A percentile compares a stretch with the other conserved stretches of the same genome.
phyloP scores from a whole-genome alignment of 2,888 invertebrate genomes.

The Leptinotarsa rubiginosa region DNA sequence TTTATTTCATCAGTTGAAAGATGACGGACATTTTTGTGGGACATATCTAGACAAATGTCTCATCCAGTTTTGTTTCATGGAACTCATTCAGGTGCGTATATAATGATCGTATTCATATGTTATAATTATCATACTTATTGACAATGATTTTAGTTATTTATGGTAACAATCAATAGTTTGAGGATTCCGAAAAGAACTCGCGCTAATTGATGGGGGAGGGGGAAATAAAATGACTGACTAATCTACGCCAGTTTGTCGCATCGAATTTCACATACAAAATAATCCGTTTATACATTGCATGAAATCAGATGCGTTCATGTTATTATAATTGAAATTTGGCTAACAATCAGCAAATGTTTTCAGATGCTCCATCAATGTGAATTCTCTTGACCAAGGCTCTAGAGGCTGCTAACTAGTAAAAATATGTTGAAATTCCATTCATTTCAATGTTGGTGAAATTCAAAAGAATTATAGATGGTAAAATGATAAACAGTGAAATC shows the following conservation, averaged over 20 bases:
- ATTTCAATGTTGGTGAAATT: no score
- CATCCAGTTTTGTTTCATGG: conserved; percentile 30
- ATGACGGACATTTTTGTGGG: conserved; percentile 22
- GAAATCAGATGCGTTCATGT: neutral
- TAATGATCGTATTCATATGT: neutral
- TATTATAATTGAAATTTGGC: neutral
- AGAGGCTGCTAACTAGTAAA: no score
- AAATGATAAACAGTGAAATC: no score
- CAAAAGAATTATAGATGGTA: no score
- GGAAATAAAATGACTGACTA: neutral
- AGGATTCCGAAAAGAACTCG: neutral
- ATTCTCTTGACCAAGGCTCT: no score
- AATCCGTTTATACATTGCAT: neutral
- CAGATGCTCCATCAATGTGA: neutral
- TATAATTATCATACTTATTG: neutral
- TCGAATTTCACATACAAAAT: conserved; percentile 1
- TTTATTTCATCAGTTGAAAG: conserved; percentile 37
- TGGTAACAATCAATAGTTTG: neutral
- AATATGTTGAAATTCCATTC: no score
- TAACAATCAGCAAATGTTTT: neutral
- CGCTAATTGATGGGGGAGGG: neutral
- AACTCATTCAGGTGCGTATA: conserved; percentile 10
- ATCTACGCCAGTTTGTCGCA: neutral
- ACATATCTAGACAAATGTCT: conserved; percentile 29
- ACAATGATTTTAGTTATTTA: neutral